phyloP scores from a whole-genome alignment of 2,113 vertebrate genomes.

The Oreocharis arfaki region DNA sequence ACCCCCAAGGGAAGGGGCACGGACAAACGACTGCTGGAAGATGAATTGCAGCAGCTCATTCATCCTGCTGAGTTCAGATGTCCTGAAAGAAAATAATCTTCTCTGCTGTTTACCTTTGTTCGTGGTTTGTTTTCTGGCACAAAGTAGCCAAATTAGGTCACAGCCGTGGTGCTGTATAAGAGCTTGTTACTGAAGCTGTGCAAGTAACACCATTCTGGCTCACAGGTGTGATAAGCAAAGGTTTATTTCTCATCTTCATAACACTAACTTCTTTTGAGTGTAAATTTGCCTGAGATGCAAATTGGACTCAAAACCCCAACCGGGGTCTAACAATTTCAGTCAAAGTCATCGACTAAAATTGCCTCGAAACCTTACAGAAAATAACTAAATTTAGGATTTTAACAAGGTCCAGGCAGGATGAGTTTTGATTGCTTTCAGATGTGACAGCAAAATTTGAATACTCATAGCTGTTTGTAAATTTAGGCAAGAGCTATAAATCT shows the following conservation, averaged over 20 bases:
- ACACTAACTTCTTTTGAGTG: neutral
- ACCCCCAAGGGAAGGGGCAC: too few species aligned
- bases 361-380: neutral
- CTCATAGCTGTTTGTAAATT: neutral
- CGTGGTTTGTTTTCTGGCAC: neutral
- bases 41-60: neutral
- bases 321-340: neutral
- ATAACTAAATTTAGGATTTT: neutral
- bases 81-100: neutral
- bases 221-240: neutral
- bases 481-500: conserved; percentile 6
- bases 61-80: neutral
- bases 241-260: neutral
- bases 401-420: neutral
- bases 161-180: neutral
- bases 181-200: neutral
- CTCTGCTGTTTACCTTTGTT: neutral
- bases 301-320: neutral
- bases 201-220: neutral
- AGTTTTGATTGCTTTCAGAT: neutral
- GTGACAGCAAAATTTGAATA: neutral
- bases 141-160: neutral
- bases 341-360: neutral
- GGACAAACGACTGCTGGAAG: fast-evolving
- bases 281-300: neutral